A percentile compares a stretch with the other conserved stretches of the same genome.
These are phyloP conservation scores for Clarias laeviceps DNA, from an alignment of 2,797 vertebrate genomes.

Conservation along the genomic window DNA sequence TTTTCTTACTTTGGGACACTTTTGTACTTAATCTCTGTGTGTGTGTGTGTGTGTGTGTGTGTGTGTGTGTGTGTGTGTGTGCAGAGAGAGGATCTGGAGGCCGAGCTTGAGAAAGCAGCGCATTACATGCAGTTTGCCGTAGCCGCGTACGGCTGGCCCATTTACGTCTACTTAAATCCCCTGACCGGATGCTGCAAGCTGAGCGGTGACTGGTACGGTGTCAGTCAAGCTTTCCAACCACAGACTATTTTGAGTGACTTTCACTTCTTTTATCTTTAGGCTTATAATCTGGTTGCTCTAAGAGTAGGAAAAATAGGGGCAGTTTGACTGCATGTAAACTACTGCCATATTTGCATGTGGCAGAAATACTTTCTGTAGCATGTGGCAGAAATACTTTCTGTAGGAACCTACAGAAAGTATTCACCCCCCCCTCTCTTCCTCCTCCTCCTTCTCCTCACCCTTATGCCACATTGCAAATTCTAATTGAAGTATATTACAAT, in stretches of 20 bases:
- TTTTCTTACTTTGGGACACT: neutral
- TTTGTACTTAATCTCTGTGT: neutral
- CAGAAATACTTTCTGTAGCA: too few relatives aligned
- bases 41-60: neutral
- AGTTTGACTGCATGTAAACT: neutral
- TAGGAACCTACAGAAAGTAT: neutral
- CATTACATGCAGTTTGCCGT: slow-evolving; percentile 93
- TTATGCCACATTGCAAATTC: neutral
- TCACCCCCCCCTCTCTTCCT: too few relatives aligned
- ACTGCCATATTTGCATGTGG: neutral
- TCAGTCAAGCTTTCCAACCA: neutral
- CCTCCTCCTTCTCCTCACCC: too few relatives aligned
- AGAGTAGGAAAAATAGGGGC: neutral
- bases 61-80: neutral
- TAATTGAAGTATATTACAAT: neutral
- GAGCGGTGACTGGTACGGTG: slow-evolving; percentile 85
- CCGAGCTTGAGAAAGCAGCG: slow-evolving; percentile 84
- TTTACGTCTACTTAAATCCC: slow-evolving; percentile 87
- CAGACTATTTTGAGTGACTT: neutral
- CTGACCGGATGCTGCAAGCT: slow-evolving; percentile 88
- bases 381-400: too few relatives aligned
- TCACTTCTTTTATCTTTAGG: slow-evolving; percentile 9
- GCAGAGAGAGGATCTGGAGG: slow-evolving; percentile 84
- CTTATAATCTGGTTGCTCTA: too few relatives aligned
- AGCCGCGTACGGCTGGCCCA: slow-evolving; percentile 93